Base-by-base conservation (phyloP, 2,888 invertebrate species). In the Phalera bucephala region DNA sequence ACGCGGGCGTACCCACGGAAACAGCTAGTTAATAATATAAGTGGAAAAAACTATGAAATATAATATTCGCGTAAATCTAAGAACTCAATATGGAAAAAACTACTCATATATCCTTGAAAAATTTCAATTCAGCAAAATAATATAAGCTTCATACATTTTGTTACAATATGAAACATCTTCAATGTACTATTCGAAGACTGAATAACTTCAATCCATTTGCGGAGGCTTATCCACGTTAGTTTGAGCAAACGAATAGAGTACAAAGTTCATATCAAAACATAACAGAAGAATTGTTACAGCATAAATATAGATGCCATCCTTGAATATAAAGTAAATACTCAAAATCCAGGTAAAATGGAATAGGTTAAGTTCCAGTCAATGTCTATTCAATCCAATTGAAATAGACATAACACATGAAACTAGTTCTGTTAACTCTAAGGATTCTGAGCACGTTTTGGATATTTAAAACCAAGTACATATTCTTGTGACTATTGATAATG, bases 81-180 rank as follows among this genome's bases (percentile, higher is more conserved):
- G n/a, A n/a, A n/a, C n/a, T n/a, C n/a, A n/a, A n/a, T n/a, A n/a
- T n/a, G n/a, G n/a, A n/a, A n/a, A n/a, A n/a, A n/a, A n/a, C n/a
- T n/a, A n/a, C 11, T 44, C 26, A 47, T 47, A 31, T 32, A 23
- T 10, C 26, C 10, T 36, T 45, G 40, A 31, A 51, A 40, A 5
- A 28, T 10, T 6, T 36, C 33, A 15, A 26, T 42, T 32, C 3
- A 36, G 6, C 17, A 47, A 32, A 21, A 30, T 29, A 7, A 20
- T 11, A 14, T 27, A 47, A n/a, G 20, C 8, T 6, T 25, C 6
- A 17, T 17, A 29, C 11, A 33, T 13, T 10, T 9, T 13, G 5
- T 28, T 9, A n/a, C 23, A 38, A 15, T 32, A 5, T n/a, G 1
- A 2, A n/a, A 9, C 9, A 6, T 29, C 28, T 7, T 12, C n/a